Conservation (phyloP, 2,113 vertebrate genomes). For the Serinus canaria region DNA sequence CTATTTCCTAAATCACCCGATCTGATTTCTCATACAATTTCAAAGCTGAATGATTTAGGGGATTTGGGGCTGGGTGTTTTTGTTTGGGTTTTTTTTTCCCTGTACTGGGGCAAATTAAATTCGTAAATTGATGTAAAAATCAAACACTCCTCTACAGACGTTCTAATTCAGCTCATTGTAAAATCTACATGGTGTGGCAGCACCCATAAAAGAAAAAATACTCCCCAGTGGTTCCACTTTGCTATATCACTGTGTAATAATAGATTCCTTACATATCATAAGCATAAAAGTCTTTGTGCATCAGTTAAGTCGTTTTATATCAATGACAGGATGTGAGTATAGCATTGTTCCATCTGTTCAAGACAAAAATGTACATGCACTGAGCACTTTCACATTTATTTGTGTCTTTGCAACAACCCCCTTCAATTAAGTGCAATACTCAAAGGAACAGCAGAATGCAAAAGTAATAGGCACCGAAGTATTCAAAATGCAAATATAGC, state of each 20-base stretch:
- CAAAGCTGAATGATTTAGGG: not conserved
- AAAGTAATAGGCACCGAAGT: not conserved
- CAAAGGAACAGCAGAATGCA: not conserved
- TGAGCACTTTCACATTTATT: constrained; percentile 7
- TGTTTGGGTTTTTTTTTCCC: not conserved
- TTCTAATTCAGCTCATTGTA: constrained; percentile 10
- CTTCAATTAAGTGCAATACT: not conserved
- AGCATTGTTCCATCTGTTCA: constrained; percentile 30
- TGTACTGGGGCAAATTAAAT: not conserved
- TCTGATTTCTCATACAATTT: not conserved
- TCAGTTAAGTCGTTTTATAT: not conserved
- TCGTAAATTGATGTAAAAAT: not conserved
- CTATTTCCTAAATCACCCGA: not conserved
- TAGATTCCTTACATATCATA: not conserved
- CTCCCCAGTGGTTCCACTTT: not conserved
- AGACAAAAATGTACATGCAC: not conserved
- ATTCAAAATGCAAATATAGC: not conserved
- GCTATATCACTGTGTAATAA: constrained; percentile 21
- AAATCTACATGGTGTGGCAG: not conserved
- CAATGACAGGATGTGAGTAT: not conserved
- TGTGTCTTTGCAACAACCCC: not conserved
- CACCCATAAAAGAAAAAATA: not conserved
- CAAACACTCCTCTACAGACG: not conserved
- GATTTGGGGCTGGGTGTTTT: rapidly evolving
- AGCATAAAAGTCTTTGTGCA: constrained; percentile 14